phyloP scores from a whole-genome alignment of 2,888 invertebrate genomes.

The Troides aeacus region DNA sequence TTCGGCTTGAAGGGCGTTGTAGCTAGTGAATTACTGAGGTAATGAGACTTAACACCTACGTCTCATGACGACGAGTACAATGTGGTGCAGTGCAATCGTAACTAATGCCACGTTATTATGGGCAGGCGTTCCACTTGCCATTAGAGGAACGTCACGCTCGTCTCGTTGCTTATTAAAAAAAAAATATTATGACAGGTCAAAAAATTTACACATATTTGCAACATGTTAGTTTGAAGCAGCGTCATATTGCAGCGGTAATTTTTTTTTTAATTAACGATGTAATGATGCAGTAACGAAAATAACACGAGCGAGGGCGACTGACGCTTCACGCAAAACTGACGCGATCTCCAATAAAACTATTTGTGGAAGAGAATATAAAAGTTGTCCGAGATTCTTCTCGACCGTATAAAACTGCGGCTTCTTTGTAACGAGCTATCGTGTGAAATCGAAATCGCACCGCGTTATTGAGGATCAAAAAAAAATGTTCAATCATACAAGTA shows the following conservation, averaged over 20 bases:
- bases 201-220: no score
- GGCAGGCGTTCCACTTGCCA: no score
- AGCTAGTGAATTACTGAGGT: no score
- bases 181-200: no score
- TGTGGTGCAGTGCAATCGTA: no score
- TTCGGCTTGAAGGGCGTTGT: no score
- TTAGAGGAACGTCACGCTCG: no score
- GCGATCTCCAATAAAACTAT: constrained; percentile 53
- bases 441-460: constrained; percentile 15
- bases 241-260: background rate
- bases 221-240: background rate
- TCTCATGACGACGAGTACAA: no score
- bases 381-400: constrained; percentile 35
- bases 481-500: constrained; percentile 66
- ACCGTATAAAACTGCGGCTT: constrained; percentile 28
- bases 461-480: constrained; percentile 13
- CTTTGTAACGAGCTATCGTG: constrained; percentile 29
- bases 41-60: no score
- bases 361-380: constrained; percentile 45
- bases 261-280: constrained; percentile 55
- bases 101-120: no score
- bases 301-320: constrained; percentile 53
- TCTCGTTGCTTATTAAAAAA: no score
- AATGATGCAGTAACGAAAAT: constrained; percentile 65
- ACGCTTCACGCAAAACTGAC: constrained; percentile 52